Conservation (phyloP, 1,140 invertebrate genomes). For the Pogonognathellus flavescens region DNA sequence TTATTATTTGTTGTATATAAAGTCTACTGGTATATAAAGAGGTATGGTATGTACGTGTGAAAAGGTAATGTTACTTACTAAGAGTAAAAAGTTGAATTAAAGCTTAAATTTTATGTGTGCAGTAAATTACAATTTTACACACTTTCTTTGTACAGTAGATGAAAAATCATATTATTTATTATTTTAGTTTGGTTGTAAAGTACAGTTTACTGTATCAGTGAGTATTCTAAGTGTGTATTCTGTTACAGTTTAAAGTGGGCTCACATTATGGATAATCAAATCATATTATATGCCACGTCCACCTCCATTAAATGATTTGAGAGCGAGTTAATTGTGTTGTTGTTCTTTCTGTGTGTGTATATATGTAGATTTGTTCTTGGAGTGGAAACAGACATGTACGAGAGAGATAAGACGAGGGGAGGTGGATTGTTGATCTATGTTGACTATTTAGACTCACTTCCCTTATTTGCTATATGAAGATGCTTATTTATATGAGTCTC, state of each 20-base stretch:
- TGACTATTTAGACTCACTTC: too few relatives aligned
- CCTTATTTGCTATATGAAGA: background rate
- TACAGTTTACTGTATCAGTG: background rate
- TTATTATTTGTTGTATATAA: too few relatives aligned
- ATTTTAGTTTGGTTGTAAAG: too few relatives aligned
- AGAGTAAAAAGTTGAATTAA: too few relatives aligned
- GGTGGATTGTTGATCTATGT: too few relatives aligned
- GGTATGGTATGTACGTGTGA: too few relatives aligned
- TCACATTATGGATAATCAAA: conserved; percentile 20
- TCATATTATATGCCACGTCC: conserved; percentile 18
- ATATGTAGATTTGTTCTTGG: background rate
- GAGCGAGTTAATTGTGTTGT: background rate
- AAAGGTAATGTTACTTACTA: background rate
- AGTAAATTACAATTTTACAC: background rate
- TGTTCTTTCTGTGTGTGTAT: background rate
- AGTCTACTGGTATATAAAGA: too few relatives aligned
- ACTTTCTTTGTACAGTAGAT: background rate
- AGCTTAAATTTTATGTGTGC: too few relatives aligned
- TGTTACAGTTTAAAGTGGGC: background rate
- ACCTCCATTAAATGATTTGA: background rate
- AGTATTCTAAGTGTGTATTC: background rate
- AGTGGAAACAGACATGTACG: too few relatives aligned
- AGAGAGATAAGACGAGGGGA: too few relatives aligned
- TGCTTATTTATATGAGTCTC: background rate
- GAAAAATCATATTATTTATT: too few relatives aligned